phyloP scores from a whole-genome alignment of 2,888 invertebrate genomes.

The Tubulanus polymorphus region DNA sequence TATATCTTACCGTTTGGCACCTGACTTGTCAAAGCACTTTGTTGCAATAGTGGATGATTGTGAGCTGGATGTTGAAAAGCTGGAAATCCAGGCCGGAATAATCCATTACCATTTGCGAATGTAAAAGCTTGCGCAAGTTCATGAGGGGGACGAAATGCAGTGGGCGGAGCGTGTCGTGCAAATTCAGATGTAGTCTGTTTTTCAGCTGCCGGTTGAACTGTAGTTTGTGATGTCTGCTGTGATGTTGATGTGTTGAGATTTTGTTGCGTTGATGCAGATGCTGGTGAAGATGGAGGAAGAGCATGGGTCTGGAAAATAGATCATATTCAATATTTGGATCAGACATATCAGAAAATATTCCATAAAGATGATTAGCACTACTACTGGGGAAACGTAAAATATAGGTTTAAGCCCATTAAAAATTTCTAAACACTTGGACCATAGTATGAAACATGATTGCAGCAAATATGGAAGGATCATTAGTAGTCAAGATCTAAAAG shows the following conservation, averaged over 20 bases:
- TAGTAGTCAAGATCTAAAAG: too few species aligned
- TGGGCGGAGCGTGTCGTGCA: slow-evolving; percentile 32
- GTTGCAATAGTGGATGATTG: slow-evolving; percentile 40
- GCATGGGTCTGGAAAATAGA: not conserved
- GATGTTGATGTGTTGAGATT: slow-evolving; percentile 5
- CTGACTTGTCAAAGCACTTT: slow-evolving; percentile 29
- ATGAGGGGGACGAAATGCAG: slow-evolving; percentile 42
- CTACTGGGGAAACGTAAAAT: too few species aligned
- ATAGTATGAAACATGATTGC: too few species aligned
- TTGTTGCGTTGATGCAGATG: slow-evolving; percentile 4
- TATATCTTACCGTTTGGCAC: slow-evolving; percentile 42
- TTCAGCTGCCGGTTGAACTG: not conserved
- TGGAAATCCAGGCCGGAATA: slow-evolving; percentile 47
- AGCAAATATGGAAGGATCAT: too few species aligned
- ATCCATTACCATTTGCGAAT: slow-evolving; percentile 48
- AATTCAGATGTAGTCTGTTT: slow-evolving; percentile 29
- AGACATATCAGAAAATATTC: too few species aligned
- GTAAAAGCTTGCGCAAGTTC: slow-evolving; percentile 47
- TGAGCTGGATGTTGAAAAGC: slow-evolving; percentile 45
- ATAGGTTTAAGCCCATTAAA: too few species aligned
- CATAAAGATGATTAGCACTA: too few species aligned
- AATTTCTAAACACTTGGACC: too few species aligned
- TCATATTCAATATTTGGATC: too few species aligned
- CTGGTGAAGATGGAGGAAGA: slow-evolving; percentile 8
- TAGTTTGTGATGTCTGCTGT: slow-evolving; percentile 8